phyloP scores from a whole-genome alignment of 2,797 vertebrate species.

The Sternotherus odoratus region DNA sequence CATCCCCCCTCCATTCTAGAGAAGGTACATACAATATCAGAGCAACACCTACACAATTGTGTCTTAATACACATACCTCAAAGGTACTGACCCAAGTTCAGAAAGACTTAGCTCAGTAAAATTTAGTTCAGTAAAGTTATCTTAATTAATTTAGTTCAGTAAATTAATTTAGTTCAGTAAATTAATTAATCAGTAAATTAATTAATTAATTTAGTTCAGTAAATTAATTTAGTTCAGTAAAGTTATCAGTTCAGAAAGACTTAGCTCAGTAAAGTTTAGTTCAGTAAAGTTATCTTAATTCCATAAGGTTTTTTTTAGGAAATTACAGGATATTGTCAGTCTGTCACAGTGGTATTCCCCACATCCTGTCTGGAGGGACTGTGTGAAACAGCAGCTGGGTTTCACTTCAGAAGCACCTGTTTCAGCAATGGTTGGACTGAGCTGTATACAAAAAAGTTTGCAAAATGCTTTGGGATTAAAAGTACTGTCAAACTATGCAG shows the following conservation, averaged over 20 bases:
- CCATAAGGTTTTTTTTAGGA: not conserved
- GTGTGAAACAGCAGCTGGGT: not conserved
- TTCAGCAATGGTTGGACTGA: not conserved
- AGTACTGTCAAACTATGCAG: not conserved
- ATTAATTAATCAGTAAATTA: no score
- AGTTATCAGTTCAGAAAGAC: not conserved
- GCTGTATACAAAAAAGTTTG: not conserved
- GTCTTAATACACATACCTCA: not conserved
- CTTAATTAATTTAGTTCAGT: no score
- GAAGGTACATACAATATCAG: not conserved
- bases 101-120: not conserved
- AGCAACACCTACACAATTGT: not conserved
- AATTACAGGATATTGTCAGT: not conserved
- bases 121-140: no score
- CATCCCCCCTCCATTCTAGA: not conserved
- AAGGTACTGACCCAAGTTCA: not conserved
- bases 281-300: not conserved
- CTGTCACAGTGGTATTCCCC: not conserved
- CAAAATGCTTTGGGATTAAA: not conserved
- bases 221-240: no score
- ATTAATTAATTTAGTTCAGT: no score
- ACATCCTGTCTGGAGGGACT: not conserved
- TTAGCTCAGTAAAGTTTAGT: no score
- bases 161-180: no score
- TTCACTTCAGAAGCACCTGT: not conserved